These are phyloP conservation scores for Perca schrenkii DNA, from an alignment of 2,113 vertebrate species.

Conservation along the genomic window DNA sequence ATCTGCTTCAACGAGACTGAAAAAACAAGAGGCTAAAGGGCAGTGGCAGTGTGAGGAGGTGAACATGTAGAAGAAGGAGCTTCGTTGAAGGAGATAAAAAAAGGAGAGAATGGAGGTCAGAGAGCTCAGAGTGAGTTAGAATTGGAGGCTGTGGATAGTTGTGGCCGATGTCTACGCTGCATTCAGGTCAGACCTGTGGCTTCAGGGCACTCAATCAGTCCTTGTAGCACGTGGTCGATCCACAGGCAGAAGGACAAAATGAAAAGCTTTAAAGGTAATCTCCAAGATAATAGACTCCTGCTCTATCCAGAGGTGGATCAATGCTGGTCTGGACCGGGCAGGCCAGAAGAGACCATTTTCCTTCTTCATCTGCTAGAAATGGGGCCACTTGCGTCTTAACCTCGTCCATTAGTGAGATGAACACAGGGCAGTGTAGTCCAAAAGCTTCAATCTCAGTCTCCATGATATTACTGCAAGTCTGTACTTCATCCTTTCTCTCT, in stretches of 20 bases:
- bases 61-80: conserved; percentile 21
- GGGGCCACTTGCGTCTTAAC: conserved; percentile 49
- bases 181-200: conserved; percentile 47
- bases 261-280: conserved; percentile 78
- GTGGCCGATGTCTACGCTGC: conserved; percentile 28
- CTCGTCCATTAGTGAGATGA: conserved; percentile 60
- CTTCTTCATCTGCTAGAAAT: conserved; percentile 56
- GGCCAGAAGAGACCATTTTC: conserved; percentile 62
- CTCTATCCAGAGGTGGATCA: conserved; percentile 71
- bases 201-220: conserved; percentile 63
- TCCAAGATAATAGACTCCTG: conserved; percentile 78
- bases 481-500: conserved; percentile 37
- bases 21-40: not conserved
- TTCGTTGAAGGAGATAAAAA: conserved; percentile 11
- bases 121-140: conserved; percentile 33
- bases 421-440: conserved; percentile 29
- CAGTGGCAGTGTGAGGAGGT: not conserved
- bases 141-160: conserved; percentile 43
- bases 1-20: not conserved
- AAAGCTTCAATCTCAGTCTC: conserved; percentile 49
- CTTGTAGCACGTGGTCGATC: conserved; percentile 48
- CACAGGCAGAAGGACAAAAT: conserved; percentile 61
- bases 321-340: conserved; percentile 48
- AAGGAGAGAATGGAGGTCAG: conserved; percentile 47
- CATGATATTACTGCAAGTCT: conserved; percentile 54